Evolutionary conservation across 92 coral and sea anemone genomes (phyloP).

Genomic region (Palythoa heliodiscus): DNA sequence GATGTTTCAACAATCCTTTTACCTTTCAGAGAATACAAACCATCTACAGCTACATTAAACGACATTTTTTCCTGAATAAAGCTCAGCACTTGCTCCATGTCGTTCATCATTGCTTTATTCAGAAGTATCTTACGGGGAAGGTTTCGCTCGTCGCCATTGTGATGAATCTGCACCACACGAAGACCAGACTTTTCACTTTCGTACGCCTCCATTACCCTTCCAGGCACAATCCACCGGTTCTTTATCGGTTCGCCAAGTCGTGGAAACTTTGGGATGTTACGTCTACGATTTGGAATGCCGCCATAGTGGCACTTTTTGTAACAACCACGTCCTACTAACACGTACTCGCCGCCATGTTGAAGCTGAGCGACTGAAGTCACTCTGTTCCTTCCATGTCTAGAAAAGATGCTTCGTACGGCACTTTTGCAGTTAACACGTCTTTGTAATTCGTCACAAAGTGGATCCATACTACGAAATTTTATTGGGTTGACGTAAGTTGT

Average conservation of each 20-base stretch:
- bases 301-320: constrained; percentile 60
- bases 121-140: constrained; percentile 55
- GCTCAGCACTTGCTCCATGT: constrained; percentile 55
- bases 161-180: constrained; percentile 47
- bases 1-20: constrained; percentile 40
- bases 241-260: constrained; percentile 27
- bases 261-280: constrained; percentile 37
- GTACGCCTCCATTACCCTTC: constrained; percentile 57
- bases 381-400: constrained; percentile 51
- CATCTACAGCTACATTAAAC: constrained; percentile 48
- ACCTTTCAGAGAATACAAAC: constrained; percentile 57
- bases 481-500: constrained; percentile 48
- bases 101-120: constrained; percentile 35
- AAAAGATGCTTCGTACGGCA: constrained; percentile 60
- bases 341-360: constrained; percentile 51
- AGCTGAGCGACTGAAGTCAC: constrained; percentile 49
- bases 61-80: constrained; percentile 48
- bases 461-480: constrained; percentile 51
- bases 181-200: constrained; percentile 59
- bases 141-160: constrained; percentile 51
- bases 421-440: constrained; percentile 40
- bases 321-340: constrained; percentile 56
- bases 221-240: constrained; percentile 52
- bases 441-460: constrained; percentile 55
- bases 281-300: constrained; percentile 18